Conservation (phyloP, 2,888 invertebrate genomes). For the Parnassius orleans region DNA sequence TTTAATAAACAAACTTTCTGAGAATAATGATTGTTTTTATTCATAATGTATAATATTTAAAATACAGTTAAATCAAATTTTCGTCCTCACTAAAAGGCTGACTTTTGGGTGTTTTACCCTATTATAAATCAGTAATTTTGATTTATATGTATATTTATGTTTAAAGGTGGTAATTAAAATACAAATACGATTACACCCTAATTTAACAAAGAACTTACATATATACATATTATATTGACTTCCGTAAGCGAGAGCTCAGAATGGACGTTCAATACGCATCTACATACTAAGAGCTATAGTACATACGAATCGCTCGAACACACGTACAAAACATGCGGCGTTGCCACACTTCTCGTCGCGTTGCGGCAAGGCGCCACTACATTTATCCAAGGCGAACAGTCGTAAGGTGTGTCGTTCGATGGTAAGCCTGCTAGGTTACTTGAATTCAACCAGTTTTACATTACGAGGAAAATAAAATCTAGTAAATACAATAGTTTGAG, state of each 20-base stretch:
- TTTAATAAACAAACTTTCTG: too few relatives aligned
- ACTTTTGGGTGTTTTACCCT: too few relatives aligned
- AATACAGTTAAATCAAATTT: too few relatives aligned
- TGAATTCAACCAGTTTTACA: slow-evolving; percentile 16
- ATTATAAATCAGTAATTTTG: too few relatives aligned
- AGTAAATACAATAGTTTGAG: too few relatives aligned
- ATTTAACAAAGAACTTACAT: slow-evolving; percentile 16
- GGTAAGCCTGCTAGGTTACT: slow-evolving; percentile 17
- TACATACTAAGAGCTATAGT: slow-evolving; percentile 27
- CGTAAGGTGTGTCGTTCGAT: slow-evolving; percentile 39
- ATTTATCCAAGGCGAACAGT: slow-evolving; percentile 56
- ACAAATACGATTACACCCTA: too few relatives aligned
- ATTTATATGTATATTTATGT: too few relatives aligned
- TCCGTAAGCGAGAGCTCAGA: slow-evolving; percentile 27
- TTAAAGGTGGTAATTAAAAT: too few relatives aligned
- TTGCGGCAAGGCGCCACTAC: slow-evolving; percentile 52
- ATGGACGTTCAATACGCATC: slow-evolving; percentile 29
- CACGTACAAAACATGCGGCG: slow-evolving; percentile 48
- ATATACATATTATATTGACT: slow-evolving; percentile 5
- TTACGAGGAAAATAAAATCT: slow-evolving; percentile 4
- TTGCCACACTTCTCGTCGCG: slow-evolving; percentile 52
- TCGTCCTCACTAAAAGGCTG: too few relatives aligned
- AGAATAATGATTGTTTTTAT: too few relatives aligned
- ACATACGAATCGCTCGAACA: slow-evolving; percentile 34
- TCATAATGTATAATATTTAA: too few relatives aligned